Conservation (phyloP, 2,113 vertebrate species). For the Actenoides hombroni region DNA sequence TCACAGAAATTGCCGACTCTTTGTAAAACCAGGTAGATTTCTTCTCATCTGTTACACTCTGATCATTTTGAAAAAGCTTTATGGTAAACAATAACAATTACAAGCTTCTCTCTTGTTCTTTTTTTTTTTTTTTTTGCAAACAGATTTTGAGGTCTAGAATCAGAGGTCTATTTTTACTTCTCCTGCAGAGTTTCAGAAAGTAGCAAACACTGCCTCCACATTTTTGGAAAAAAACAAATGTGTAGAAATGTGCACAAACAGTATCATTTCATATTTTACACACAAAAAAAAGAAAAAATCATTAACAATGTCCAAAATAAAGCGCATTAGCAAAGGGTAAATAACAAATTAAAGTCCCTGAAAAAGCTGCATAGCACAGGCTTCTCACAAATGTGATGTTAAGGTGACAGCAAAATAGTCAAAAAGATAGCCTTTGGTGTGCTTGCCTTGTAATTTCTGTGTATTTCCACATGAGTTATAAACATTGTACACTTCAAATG, state of each 20-base stretch:
- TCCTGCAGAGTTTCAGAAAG: neutral
- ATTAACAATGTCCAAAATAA: neutral
- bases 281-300: neutral
- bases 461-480: neutral
- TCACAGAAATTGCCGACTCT: neutral
- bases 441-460: neutral
- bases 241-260: neutral
- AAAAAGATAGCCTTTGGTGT: rapidly evolving
- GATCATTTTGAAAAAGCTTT: neutral
- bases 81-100: neutral
- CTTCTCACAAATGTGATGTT: neutral
- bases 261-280: neutral
- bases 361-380: neutral
- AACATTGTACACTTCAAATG: neutral
- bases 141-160: neutral
- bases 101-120: neutral
- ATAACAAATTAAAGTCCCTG: neutral
- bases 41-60: neutral
- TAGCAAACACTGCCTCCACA: neutral
- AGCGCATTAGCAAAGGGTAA: neutral
- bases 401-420: neutral
- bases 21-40: neutral
- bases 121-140: neutral
- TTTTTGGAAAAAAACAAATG: neutral
- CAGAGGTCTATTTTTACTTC: neutral